These are phyloP conservation scores for Corynorhinus townsendii DNA, from an alignment of 2,113 vertebrate genomes.

Conservation along the genomic window DNA sequence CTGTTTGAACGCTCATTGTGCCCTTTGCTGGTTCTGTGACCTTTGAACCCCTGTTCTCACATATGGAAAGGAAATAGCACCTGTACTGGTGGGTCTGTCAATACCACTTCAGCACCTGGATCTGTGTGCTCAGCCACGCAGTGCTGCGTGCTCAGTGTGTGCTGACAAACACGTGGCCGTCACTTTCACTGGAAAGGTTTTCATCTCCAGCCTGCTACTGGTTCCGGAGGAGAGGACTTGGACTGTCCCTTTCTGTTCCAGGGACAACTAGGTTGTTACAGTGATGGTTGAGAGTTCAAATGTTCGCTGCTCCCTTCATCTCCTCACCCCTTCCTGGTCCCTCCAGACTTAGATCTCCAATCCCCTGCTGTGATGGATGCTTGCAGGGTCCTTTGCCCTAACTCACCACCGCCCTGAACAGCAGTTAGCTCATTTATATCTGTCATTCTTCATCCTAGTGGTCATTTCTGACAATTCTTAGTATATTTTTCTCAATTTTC, in stretches of 20 bases:
- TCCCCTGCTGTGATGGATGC: rapidly evolving
- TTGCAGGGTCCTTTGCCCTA: not conserved
- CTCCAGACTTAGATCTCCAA: rapidly evolving
- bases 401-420: rapidly evolving
- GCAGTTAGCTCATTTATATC: not conserved
- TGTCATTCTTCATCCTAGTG: not conserved
- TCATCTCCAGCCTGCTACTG: rapidly evolving
- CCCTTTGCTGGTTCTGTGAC: not conserved
- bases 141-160: no score
- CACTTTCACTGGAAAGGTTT: rapidly evolving
- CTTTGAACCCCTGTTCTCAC: not conserved
- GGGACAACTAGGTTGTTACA: not conserved
- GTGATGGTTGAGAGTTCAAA: rapidly evolving
- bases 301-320: rapidly evolving
- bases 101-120: rapidly evolving
- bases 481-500: not conserved
- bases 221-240: not conserved
- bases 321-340: not conserved
- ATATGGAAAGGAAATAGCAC: rapidly evolving
- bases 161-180: rapidly evolving
- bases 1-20: rapidly evolving
- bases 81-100: rapidly evolving
- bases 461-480: not conserved
- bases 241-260: not conserved
- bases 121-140: not conserved